phyloP scores from a whole-genome alignment of 2,113 vertebrate species.

The Neoarius graeffei region DNA sequence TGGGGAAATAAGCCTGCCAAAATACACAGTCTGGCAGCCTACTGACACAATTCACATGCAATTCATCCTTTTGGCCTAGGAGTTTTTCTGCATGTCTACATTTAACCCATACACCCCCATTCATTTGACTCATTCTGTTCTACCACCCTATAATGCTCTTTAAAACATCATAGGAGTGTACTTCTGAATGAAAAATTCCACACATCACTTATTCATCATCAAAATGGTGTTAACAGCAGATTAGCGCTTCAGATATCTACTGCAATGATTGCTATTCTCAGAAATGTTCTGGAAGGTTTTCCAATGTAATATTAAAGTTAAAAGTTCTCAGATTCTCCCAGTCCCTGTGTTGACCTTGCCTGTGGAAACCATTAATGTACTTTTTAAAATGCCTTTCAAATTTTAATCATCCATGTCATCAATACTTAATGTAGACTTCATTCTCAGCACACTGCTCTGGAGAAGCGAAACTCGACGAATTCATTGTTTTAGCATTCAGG shows the following conservation, averaged over 20 bases:
- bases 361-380: conserved; percentile 28
- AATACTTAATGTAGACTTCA: conserved; percentile 37
- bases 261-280: neutral
- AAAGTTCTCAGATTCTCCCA: neutral
- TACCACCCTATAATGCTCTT: neutral
- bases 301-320: conserved; percentile 1
- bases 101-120: neutral
- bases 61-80: neutral
- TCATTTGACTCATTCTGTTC: conserved; percentile 14
- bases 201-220: neutral
- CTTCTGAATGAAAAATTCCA: neutral
- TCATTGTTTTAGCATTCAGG: neutral
- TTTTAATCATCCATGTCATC: conserved; percentile 40
- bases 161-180: neutral
- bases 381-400: conserved; percentile 45
- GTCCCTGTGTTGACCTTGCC: conserved; percentile 20
- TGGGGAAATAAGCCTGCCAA: conserved; percentile 14
- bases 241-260: neutral
- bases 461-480: conserved; percentile 4
- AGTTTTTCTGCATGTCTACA: conserved; percentile 6
- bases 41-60: conserved; percentile 23
- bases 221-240: neutral
- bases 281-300: neutral
- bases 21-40: conserved; percentile 22
- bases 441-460: conserved; percentile 5